Percentiles rank a stretch among this genome's conserved stretches.
Conservation (phyloP, 2,113 vertebrate species). For the Petrocephalus microphthalmus region DNA sequence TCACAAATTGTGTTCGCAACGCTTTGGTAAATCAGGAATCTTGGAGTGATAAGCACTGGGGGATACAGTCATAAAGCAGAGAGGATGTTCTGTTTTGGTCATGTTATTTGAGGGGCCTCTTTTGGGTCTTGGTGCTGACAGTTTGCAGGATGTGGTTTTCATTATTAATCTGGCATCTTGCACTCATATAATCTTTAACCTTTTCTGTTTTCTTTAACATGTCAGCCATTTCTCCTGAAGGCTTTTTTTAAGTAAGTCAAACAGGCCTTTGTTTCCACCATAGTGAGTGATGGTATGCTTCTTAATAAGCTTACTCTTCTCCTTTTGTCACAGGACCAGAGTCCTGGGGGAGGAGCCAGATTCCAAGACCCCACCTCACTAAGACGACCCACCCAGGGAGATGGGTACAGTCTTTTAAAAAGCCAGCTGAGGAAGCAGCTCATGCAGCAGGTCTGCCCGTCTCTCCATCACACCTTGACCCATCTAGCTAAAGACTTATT, state of each 20-base stretch:
- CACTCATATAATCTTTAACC: neutral
- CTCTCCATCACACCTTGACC: neutral
- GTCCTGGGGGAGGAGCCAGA: conserved; percentile 54
- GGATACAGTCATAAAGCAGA: neutral
- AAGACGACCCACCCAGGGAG: conserved; percentile 46
- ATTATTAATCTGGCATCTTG: neutral
- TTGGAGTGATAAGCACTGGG: neutral
- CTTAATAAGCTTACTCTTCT: neutral
- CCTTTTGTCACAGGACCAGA: conserved; percentile 53
- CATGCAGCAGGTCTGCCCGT: conserved; percentile 38
- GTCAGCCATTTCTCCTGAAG: neutral
- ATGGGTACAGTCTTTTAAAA: conserved; percentile 61
- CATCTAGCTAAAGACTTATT: neutral
- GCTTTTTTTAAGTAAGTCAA: neutral
- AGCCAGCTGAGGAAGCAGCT: conserved; percentile 61
- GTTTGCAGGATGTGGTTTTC: neutral
- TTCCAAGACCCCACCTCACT: conserved; percentile 59
- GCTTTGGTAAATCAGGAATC: neutral
- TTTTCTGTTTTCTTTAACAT: neutral
- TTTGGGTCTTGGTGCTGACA: neutral
- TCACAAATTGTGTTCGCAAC: neutral
- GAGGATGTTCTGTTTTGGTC: neutral
- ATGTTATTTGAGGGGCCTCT: neutral
- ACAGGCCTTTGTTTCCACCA: neutral
- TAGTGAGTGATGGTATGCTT: neutral